These are phyloP conservation scores for Drosophila elegans DNA, from an alignment of 1,140 invertebrate species.

Conservation along the genomic window DNA sequence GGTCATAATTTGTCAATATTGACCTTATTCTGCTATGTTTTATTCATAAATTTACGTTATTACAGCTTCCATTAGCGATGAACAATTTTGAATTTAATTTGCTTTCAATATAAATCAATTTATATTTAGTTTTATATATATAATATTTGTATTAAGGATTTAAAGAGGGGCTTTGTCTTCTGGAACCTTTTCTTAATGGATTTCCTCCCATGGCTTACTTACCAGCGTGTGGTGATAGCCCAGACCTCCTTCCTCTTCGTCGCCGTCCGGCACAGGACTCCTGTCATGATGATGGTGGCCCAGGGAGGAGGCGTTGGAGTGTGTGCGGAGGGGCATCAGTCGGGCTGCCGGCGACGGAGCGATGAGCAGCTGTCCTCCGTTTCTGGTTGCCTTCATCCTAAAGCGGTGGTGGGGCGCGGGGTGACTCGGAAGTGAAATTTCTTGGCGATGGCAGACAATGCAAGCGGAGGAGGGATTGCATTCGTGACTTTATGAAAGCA, in stretches of 20 bases:
- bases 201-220: constrained; percentile 84
- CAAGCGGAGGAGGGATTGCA: constrained; percentile 20
- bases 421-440: constrained; percentile 40
- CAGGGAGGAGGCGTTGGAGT: constrained; percentile 75
- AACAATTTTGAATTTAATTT: too few species aligned
- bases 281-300: constrained; percentile 51
- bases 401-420: constrained; percentile 8
- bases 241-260: constrained; percentile 87
- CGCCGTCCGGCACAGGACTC: constrained; percentile 56
- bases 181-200: background rate
- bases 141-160: too few species aligned
- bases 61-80: too few species aligned
- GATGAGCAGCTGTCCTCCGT: constrained; percentile 64
- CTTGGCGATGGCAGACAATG: constrained; percentile 28
- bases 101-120: too few species aligned
- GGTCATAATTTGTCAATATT: too few species aligned
- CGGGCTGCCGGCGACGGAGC: constrained; percentile 53
- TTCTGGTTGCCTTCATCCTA: constrained; percentile 61
- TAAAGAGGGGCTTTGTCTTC: too few species aligned
- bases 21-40: too few species aligned
- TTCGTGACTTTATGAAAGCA: constrained; percentile 53
- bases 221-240: constrained; percentile 93
- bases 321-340: constrained; percentile 55
- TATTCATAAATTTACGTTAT: too few species aligned
- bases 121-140: too few species aligned